phyloP scores from a whole-genome alignment of 2,113 vertebrate genomes.

The Rhinichthys klamathensis region DNA sequence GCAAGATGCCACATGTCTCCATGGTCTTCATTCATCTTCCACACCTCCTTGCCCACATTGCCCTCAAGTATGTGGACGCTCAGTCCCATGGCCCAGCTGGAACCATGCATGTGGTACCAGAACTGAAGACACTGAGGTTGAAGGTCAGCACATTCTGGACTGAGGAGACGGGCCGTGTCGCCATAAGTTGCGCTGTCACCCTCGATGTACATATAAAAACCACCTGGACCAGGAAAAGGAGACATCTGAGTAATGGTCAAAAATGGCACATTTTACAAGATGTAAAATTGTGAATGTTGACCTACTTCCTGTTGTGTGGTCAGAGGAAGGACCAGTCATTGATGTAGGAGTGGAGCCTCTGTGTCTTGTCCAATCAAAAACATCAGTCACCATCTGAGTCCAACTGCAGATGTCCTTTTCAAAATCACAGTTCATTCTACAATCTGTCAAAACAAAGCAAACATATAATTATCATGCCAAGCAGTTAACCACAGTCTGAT shows the following conservation, averaged over 20 bases:
- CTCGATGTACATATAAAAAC: conserved; percentile 81
- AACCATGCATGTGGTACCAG: conserved; percentile 85
- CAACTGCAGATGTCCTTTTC: conserved; percentile 75
- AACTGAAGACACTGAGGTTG: conserved; percentile 81
- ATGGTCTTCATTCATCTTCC: conserved; percentile 67
- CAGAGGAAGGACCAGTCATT: conserved; percentile 62
- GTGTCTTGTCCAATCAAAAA: conserved; percentile 71
- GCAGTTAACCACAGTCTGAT: neutral
- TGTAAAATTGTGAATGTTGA: neutral
- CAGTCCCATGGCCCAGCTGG: conserved; percentile 72
- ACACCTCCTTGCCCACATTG: conserved; percentile 36
- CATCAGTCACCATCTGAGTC: conserved; percentile 73
- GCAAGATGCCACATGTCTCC: conserved; percentile 72
- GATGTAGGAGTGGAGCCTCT: conserved; percentile 62
- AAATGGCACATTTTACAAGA: neutral
- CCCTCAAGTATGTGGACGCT: conserved; percentile 69
- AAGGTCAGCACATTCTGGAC: conserved; percentile 66
- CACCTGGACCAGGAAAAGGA: conserved; percentile 59
- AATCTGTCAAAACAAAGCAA: conserved; percentile 62
- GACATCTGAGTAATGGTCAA: neutral
- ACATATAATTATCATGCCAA: neutral
- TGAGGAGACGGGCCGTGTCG: conserved; percentile 73
- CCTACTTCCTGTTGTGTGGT: conserved; percentile 65
- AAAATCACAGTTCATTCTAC: conserved; percentile 74
- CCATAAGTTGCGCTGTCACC: conserved; percentile 58